phyloP scores from a whole-genome alignment of 2,888 invertebrate species.

The Malachius bipustulatus region DNA sequence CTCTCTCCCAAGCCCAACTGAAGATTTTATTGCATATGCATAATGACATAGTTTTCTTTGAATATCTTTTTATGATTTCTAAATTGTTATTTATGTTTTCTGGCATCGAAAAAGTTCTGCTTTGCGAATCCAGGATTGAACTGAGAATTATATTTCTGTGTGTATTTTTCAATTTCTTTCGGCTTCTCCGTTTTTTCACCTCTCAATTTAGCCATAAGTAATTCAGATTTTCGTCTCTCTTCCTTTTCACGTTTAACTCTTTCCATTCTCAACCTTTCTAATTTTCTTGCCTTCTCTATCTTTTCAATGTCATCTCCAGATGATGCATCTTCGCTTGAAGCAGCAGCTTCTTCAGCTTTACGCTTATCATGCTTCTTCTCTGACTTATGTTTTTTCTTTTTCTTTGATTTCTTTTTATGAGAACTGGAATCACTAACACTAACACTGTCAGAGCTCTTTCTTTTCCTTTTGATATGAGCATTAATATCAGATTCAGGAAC shows the following conservation, averaged over 20 bases:
- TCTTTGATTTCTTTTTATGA: constrained; percentile 27
- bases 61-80: too few relatives aligned
- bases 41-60: too few relatives aligned
- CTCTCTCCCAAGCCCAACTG: too few relatives aligned
- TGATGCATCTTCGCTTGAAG: constrained; percentile 14
- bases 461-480: too few relatives aligned
- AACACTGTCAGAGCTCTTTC: too few relatives aligned
- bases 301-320: constrained; percentile 26
- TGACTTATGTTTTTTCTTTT: constrained; percentile 26
- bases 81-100: not conserved
- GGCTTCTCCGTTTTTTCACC: constrained; percentile 35
- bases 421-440: too few relatives aligned
- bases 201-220: constrained; percentile 56
- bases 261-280: constrained; percentile 62
- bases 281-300: constrained; percentile 32
- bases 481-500: too few relatives aligned
- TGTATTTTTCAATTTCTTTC: constrained; percentile 31
- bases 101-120: constrained; percentile 49
- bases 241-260: constrained; percentile 68
- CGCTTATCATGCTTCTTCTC: constrained; percentile 30
- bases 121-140: constrained; percentile 87
- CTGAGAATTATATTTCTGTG: constrained; percentile 88
- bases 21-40: too few relatives aligned
- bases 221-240: constrained; percentile 61
- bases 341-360: constrained; percentile 16